Conservation (phyloP, 64 coral and sea anemone genomes). For the Montipora efflorescens region DNA sequence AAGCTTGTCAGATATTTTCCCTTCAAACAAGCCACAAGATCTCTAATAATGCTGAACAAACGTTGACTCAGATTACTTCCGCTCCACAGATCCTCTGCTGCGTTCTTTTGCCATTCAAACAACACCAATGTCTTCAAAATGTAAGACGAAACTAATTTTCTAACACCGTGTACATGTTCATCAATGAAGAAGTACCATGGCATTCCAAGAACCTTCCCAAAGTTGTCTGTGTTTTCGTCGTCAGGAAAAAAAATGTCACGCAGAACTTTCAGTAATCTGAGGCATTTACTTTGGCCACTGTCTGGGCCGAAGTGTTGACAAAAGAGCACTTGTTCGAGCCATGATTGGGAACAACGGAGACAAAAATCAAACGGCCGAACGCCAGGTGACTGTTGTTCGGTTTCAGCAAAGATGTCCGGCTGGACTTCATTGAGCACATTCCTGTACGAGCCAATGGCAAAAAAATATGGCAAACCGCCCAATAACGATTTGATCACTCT, state of each 20-base stretch:
- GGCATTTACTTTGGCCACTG: constrained; percentile 22
- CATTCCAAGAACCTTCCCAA: too few species aligned
- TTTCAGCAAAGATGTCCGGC: not conserved
- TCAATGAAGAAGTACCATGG: not conserved
- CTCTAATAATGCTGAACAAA: not conserved
- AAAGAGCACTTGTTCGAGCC: constrained; percentile 50
- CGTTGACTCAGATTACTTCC: constrained; percentile 29
- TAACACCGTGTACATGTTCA: not conserved
- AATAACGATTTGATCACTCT: constrained; percentile 6
- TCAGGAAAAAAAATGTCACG: constrained; percentile 47
- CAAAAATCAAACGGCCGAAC: not conserved
- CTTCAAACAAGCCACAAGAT: constrained; percentile 34
- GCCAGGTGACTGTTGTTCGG: not conserved
- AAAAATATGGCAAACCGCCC: constrained; percentile 23
- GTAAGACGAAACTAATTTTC: constrained; percentile 33
- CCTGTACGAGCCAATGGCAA: constrained; percentile 49
- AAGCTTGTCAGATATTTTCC: constrained; percentile 17
- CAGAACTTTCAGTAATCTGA: constrained; percentile 57
- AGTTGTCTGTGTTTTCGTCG: not conserved
- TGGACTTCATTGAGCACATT: not conserved
- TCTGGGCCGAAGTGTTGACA: not conserved
- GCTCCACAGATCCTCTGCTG: constrained; percentile 6
- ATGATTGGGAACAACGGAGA: constrained; percentile 38
- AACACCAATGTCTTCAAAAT: constrained; percentile 54
- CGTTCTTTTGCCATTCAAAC: constrained; percentile 58